A percentile compares a stretch with the other conserved stretches of the same genome.
Conservation (phyloP, 1,140 invertebrate genomes). For the Drosophila murphyi region DNA sequence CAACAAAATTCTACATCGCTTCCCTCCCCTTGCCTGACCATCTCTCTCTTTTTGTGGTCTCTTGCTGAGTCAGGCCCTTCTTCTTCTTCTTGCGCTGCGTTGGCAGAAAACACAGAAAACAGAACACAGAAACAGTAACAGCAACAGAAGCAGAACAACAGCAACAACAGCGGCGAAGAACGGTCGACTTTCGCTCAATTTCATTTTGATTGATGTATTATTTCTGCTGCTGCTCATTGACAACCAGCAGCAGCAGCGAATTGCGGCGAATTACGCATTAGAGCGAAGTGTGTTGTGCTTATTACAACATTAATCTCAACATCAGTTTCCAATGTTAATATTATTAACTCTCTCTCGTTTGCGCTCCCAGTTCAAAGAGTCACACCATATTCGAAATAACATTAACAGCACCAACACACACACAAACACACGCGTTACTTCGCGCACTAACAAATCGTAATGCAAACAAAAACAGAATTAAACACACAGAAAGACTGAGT, state of each 20-base stretch:
- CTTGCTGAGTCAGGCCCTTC: constrained; percentile 24
- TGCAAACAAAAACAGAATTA: constrained; percentile 5
- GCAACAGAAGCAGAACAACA: constrained; percentile 31
- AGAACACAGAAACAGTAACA: constrained; percentile 5
- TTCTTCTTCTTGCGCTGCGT: constrained; percentile 51
- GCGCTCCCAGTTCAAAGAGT: constrained; percentile 47
- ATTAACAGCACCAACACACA: constrained; percentile 18
- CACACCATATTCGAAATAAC: constrained; percentile 24
- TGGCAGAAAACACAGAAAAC: constrained; percentile 37
- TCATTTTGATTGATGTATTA: constrained; percentile 67
- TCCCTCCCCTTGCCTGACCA: constrained; percentile 2
- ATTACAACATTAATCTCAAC: constrained; percentile 10
- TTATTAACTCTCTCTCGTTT: background rate
- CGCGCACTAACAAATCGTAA: constrained; percentile 37
- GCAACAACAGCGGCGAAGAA: constrained; percentile 18
- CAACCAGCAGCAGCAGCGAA: constrained; percentile 15
- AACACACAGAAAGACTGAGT: constrained; percentile 9
- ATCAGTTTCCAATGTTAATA: background rate
- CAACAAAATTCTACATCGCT: constrained; percentile 23
- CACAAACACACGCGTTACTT: constrained; percentile 26
- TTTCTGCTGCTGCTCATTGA: constrained; percentile 51
- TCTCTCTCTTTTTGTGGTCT: constrained; percentile 14
- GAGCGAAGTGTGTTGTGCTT: background rate
- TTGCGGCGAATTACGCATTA: constrained; percentile 49
- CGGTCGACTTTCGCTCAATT: constrained; percentile 50